Conservation (phyloP, 2,113 vertebrate genomes). For the Shinisaurus crocodilurus region DNA sequence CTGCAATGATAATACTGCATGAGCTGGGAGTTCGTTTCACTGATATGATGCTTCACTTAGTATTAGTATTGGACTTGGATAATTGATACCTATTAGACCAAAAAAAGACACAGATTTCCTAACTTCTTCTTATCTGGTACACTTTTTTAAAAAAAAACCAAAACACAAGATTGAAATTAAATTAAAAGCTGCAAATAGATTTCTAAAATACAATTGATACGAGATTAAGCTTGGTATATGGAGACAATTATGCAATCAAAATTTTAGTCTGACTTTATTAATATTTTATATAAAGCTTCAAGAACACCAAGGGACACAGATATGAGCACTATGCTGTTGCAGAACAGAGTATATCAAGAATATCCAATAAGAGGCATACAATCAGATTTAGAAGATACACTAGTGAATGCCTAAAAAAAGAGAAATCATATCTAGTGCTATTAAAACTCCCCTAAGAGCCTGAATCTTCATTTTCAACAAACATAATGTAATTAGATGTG, state of each 20-base stretch:
- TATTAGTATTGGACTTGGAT: conserved; percentile 65
- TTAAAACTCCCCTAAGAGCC: conserved; percentile 25
- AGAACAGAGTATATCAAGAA: conserved; percentile 17
- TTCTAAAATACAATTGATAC: conserved; percentile 56
- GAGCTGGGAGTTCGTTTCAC: conserved; percentile 61
- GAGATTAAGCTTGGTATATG: conserved; percentile 55
- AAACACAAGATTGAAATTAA: conserved; percentile 64
- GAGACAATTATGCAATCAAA: conserved; percentile 43
- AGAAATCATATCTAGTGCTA: conserved; percentile 48
- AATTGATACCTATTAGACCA: conserved; percentile 66
- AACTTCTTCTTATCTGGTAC: conserved; percentile 60
- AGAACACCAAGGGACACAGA: conserved; percentile 34
- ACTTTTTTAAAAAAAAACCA: conserved; percentile 29
- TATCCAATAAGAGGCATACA: conserved; percentile 5
- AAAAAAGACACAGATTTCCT: conserved; percentile 55
- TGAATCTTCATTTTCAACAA: conserved; percentile 12
- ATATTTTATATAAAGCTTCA: conserved; percentile 49
- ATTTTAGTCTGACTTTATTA: conserved; percentile 27
- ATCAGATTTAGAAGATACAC: conserved; percentile 29
- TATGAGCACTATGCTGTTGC: conserved; percentile 9
- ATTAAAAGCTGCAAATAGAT: conserved; percentile 55
- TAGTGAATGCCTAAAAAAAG: conserved; percentile 48
- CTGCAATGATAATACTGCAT: conserved; percentile 67
- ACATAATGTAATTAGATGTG: conserved; percentile 24
- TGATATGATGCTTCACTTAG: conserved; percentile 62